phyloP scores from a whole-genome alignment of 2,797 vertebrate species.

The Lates japonicus region DNA sequence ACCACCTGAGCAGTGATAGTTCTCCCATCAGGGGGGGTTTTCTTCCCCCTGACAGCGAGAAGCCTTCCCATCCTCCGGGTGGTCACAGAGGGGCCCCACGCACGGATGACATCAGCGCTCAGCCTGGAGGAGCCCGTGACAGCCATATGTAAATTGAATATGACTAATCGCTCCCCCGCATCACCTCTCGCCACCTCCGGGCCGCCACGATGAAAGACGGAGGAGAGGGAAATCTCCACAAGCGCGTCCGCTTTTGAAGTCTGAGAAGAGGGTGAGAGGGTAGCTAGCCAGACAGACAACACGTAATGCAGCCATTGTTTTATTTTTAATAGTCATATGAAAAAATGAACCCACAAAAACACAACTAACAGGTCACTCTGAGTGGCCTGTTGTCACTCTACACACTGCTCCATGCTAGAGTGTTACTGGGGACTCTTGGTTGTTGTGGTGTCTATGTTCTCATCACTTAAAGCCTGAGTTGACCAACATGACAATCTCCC shows the following conservation, averaged over 20 bases:
- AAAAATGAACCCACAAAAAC: no score
- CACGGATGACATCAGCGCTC: conserved; percentile 81
- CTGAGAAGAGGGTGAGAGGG: conserved; percentile 57
- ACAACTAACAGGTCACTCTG: neutral
- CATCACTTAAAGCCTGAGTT: conserved; percentile 15
- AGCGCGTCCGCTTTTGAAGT: conserved; percentile 66
- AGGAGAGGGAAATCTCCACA: conserved; percentile 49
- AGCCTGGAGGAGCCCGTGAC: conserved; percentile 76
- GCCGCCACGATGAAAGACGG: conserved; percentile 79
- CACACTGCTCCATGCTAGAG: neutral
- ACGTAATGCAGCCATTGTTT: conserved; percentile 32
- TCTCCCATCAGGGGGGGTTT: conserved; percentile 41
- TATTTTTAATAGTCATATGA: neutral
- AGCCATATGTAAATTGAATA: conserved; percentile 88
- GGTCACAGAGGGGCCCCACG: conserved; percentile 69
- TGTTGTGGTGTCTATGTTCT: conserved; percentile 20
- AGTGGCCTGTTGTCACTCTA: conserved; percentile 15
- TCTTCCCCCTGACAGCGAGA: conserved; percentile 48
- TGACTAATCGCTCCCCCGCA: conserved; percentile 84
- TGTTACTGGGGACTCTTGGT: neutral
- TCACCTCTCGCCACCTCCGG: conserved; percentile 80
- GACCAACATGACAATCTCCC: conserved; percentile 32
- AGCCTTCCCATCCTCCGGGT: conserved; percentile 76
- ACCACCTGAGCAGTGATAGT: conserved; percentile 37
- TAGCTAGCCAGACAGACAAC: conserved; percentile 24